phyloP scores from a whole-genome alignment of 2,888 invertebrate genomes.

The Rhopalosiphum nymphaeae region DNA sequence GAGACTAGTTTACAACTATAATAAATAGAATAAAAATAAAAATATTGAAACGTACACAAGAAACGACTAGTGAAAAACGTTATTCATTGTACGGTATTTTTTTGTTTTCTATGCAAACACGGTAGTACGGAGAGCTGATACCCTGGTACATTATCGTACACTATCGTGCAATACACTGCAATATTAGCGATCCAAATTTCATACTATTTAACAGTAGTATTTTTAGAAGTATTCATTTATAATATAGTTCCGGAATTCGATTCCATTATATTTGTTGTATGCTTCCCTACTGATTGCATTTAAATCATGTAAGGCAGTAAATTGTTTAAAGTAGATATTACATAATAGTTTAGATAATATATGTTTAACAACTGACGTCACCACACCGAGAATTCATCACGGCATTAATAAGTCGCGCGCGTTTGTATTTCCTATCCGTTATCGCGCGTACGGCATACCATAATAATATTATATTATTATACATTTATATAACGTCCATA shows the following conservation, averaged over 20 bases:
- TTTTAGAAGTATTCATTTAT: too few species aligned
- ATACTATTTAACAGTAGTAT: neutral
- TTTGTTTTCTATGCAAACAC: neutral
- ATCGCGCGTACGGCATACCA: neutral
- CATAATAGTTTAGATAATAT: neutral
- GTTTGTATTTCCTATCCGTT: neutral
- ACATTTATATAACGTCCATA: neutral
- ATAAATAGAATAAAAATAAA: neutral
- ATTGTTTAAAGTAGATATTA: neutral
- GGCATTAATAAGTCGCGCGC: slow-evolving; percentile 5
- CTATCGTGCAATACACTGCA: neutral
- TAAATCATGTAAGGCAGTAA: neutral
- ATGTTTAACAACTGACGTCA: slow-evolving; percentile 20
- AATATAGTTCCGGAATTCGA: neutral
- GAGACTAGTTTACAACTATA: neutral
- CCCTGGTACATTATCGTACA: neutral
- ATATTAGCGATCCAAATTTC: neutral
- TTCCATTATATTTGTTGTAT: neutral
- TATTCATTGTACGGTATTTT: neutral
- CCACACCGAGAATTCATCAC: neutral
- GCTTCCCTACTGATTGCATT: neutral
- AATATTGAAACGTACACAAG: neutral
- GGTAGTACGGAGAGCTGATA: neutral
- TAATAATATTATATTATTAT: neutral
- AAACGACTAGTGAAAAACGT: neutral